Evolutionary conservation across 2,113 vertebrate genomes (phyloP), one percentile per base, ranked within the genome.

Genomic region (Brachirus orientalis): DNA sequence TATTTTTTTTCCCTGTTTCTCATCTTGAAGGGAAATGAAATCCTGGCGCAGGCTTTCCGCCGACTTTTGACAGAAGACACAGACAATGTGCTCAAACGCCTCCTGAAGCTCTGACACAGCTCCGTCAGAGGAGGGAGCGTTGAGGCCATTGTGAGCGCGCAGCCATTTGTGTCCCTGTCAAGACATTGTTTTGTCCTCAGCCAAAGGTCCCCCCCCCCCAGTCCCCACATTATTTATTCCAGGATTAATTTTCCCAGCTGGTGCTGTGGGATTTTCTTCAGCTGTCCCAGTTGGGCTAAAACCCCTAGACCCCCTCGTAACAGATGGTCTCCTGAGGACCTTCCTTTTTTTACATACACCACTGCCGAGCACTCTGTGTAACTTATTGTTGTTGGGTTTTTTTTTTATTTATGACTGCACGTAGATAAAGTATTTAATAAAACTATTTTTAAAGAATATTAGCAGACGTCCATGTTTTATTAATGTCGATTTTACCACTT

Each of bases 161-260:
- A 74, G 55, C 69, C 69, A 48, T 84, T 75, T 79, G 77, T 82
- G 64, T 10, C 54, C 68, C 69, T 79, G 70, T 79, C 69, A 72
- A 19, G 73, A 78, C 71, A 16, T 46, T 70, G 72, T 75, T 79
- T 76, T 70, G 78, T 85, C 60, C 58, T 40, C 69, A 67, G 75
- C 70, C 63, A 59, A 85, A 87, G 72, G 51, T 65, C 36, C 54
- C 70, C 28, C 28, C 28, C 28, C 6, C 28, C 28, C 48, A 3
- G 41, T 75, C 63, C 53, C 69, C 55, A 74, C 68, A 83, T 89
- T 88, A 84, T 80, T 81, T 88, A 86, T 85, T 87, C 79, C 48
- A n/a, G 73, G 76, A 54, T 77, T 92, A 91, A 90, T 87, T 88
- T 82, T 70, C 59, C 67, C 92, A 92, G 91, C 91, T 89, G 89